A percentile compares a stretch with the other conserved stretches of the same genome.
phyloP scores from a whole-genome alignment of 2,113 vertebrate species.

The Cercocebus atys region DNA sequence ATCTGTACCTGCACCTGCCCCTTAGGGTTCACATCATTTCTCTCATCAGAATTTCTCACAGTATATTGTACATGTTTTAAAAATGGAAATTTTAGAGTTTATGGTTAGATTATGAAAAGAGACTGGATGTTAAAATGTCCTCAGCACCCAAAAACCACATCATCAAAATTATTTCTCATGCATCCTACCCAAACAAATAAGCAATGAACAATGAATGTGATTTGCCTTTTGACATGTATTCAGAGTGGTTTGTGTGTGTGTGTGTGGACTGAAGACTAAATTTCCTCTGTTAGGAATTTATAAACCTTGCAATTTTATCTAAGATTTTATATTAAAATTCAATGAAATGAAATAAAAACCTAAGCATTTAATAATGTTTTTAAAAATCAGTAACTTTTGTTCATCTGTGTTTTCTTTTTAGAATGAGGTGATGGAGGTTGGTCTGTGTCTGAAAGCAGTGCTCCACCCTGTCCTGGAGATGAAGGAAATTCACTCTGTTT shows the following conservation, averaged over 20 bases:
- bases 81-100: not conserved
- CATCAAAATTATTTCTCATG: not conserved
- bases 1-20: too few relatives aligned
- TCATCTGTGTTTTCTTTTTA: slow-evolving; percentile 46
- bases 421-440: not conserved
- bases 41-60: not conserved
- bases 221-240: not conserved
- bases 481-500: not conserved
- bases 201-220: not conserved
- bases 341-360: not conserved
- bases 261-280: not conserved
- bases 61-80: not conserved
- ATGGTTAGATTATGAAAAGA: not conserved
- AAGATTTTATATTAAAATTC: not conserved
- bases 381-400: not conserved
- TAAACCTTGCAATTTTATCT: not conserved
- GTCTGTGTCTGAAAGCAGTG: not conserved
- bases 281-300: not conserved
- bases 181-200: not conserved
- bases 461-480: not conserved
- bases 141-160: not conserved
- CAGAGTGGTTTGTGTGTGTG: not conserved
- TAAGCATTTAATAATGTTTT: not conserved
- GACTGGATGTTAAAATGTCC: not conserved
- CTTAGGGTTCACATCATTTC: accelerated